phyloP scores from a whole-genome alignment of 2,888 invertebrate species.

The Ceramica pisi region DNA sequence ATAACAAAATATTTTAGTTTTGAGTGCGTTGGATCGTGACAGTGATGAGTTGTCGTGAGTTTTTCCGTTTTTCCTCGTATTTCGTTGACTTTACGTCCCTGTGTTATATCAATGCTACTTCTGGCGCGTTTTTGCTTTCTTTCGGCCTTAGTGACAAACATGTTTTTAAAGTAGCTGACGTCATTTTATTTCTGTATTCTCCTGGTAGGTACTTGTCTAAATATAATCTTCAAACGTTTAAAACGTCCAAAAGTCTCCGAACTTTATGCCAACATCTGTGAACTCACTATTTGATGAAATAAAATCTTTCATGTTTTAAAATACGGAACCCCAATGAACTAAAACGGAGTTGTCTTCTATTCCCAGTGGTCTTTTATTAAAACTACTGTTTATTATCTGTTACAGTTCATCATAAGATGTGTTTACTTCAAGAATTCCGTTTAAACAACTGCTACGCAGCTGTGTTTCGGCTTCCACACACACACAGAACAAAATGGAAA shows the following conservation, averaged over 20 bases:
- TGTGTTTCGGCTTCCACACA: conserved; percentile 34
- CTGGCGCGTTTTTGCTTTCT: neutral
- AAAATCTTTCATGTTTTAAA: neutral
- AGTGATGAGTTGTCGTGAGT: conserved; percentile 32
- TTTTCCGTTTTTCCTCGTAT: conserved; percentile 4
- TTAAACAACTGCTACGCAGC: conserved; percentile 36
- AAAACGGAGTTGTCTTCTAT: neutral
- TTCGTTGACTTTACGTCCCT: neutral
- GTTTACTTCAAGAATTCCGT: conserved; percentile 35
- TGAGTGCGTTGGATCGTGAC: conserved; percentile 57
- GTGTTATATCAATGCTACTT: neutral
- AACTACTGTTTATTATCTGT: conserved; percentile 40
- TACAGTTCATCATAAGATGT: conserved; percentile 42
- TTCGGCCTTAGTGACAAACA: neutral
- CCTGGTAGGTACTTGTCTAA: neutral
- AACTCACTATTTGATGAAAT: neutral
- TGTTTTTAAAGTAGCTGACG: neutral
- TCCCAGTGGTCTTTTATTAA: conserved; percentile 14
- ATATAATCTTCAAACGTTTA: neutral
- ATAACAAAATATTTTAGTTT: conserved; percentile 57
- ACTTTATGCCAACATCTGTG: neutral
- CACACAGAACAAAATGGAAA: conserved; percentile 30
- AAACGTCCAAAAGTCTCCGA: neutral
- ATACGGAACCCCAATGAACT: neutral
- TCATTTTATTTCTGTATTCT: conserved; percentile 1